A percentile compares a stretch with the other conserved stretches of the same genome.
Conservation (phyloP, 2,797 vertebrate species). For the Chiloscyllium punctatum region DNA sequence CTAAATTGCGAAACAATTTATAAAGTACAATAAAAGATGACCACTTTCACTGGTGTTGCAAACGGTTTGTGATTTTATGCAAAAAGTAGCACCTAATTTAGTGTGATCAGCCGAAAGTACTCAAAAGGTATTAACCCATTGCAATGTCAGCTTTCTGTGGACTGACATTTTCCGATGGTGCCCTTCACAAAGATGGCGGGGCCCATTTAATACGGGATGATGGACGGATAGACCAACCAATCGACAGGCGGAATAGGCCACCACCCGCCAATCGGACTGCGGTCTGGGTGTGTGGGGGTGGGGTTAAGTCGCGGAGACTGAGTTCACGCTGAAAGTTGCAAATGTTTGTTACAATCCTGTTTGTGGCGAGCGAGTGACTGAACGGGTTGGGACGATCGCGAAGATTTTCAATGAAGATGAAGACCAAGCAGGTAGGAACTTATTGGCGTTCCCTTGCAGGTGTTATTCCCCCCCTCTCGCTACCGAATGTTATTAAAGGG, state of each 20-base stretch:
- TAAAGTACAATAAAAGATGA: not conserved
- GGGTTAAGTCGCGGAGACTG: not conserved
- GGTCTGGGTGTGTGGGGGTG: not conserved
- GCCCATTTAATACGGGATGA: not conserved
- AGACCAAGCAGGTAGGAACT: constrained; percentile 10
- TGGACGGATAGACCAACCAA: not conserved
- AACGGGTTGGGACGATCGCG: not conserved
- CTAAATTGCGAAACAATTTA: not conserved
- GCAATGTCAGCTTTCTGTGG: not conserved
- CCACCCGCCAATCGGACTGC: too few species aligned
- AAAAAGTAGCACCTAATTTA: not conserved
- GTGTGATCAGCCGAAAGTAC: not conserved
- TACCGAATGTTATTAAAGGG: not conserved
- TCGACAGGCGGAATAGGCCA: not conserved
- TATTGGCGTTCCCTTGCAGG: not conserved
- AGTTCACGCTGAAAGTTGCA: not conserved
- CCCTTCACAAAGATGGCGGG: constrained; percentile 21
- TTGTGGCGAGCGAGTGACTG: not conserved
- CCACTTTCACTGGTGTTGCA: not conserved
- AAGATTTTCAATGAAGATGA: not conserved
- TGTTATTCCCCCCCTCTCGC: not conserved
- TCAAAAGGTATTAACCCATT: not conserved
- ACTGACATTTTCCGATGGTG: not conserved
- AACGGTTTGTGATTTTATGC: not conserved
- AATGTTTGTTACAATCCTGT: not conserved